A percentile compares a stretch with the other conserved stretches of the same genome.
These are phyloP conservation scores for Heteractis magnifica DNA, from an alignment of 92 coral and sea anemone species.

Conservation along the genomic window DNA sequence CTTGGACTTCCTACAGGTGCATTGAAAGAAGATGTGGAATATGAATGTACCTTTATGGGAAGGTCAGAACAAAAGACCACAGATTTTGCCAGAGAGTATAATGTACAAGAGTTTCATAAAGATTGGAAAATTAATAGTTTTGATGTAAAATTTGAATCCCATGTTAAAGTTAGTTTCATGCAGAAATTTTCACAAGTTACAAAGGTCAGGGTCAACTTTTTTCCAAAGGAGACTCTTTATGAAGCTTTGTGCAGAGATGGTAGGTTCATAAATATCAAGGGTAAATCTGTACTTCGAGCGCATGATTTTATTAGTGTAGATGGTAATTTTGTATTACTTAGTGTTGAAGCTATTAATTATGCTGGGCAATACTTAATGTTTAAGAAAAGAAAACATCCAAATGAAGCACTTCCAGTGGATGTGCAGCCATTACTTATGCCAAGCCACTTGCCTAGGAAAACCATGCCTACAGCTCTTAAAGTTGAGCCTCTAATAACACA, in stretches of 20 bases:
- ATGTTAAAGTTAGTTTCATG: neutral
- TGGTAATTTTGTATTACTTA: neutral
- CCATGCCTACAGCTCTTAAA: neutral
- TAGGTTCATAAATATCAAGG: neutral
- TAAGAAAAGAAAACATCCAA: neutral
- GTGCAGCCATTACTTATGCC: neutral
- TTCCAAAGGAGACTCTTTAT: conserved; percentile 7
- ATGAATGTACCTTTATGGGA: neutral
- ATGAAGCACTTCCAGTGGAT: neutral
- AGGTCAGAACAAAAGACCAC: neutral
- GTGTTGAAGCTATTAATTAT: neutral
- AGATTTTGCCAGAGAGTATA: neutral
- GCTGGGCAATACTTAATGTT: neutral
- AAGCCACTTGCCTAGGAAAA: neutral
- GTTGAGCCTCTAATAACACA: neutral
- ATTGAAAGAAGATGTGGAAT: neutral
- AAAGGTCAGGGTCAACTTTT: conserved; percentile 5
- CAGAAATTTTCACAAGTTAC: neutral
- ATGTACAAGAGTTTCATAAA: neutral
- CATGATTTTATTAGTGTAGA: neutral
- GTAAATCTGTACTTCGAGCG: neutral
- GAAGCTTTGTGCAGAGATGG: conserved; percentile 26
- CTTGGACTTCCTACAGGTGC: conserved; percentile 8
- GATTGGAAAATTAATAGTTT: neutral
- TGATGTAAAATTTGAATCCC: neutral